These are phyloP conservation scores for Eulemur coronatus DNA, from an alignment of 2,797 vertebrate genomes.

Conservation along the genomic window DNA sequence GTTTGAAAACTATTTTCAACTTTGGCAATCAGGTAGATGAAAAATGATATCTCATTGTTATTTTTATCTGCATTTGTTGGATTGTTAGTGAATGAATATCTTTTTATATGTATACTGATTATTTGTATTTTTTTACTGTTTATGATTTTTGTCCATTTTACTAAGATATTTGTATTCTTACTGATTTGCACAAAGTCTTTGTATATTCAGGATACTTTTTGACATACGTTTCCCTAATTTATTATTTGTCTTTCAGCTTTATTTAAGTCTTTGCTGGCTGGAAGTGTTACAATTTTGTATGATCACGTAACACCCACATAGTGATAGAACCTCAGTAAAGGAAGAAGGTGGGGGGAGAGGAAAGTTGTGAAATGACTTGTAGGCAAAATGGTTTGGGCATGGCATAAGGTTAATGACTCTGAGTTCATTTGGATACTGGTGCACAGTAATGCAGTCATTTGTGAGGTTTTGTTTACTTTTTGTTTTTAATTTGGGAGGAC, in stretches of 20 bases:
- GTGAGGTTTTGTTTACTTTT: neutral
- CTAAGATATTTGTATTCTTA: slow-evolving; percentile 31
- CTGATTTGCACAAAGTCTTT: neutral
- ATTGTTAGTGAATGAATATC: neutral
- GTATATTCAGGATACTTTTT: slow-evolving; percentile 16
- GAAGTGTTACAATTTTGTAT: neutral
- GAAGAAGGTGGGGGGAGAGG: neutral
- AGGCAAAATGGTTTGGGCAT: neutral
- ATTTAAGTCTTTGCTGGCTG: neutral
- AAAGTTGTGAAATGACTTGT: neutral
- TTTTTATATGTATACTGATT: neutral
- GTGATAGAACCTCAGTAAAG: neutral
- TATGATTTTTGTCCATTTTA: neutral
- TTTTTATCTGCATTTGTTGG: slow-evolving; percentile 22
- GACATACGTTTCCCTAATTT: neutral
- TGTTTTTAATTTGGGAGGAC: neutral
- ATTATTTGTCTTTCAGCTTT: slow-evolving; percentile 12
- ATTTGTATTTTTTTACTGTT: slow-evolving; percentile 22
- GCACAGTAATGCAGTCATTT: neutral
- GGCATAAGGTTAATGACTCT: neutral
- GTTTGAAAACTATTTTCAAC: slow-evolving; percentile 17
- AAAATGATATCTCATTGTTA: neutral
- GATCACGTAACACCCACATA: neutral
- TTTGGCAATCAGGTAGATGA: neutral
- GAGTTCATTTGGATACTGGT: neutral